phyloP scores from a whole-genome alignment of 1,140 invertebrate species.

The Calephelis virginiensis region DNA sequence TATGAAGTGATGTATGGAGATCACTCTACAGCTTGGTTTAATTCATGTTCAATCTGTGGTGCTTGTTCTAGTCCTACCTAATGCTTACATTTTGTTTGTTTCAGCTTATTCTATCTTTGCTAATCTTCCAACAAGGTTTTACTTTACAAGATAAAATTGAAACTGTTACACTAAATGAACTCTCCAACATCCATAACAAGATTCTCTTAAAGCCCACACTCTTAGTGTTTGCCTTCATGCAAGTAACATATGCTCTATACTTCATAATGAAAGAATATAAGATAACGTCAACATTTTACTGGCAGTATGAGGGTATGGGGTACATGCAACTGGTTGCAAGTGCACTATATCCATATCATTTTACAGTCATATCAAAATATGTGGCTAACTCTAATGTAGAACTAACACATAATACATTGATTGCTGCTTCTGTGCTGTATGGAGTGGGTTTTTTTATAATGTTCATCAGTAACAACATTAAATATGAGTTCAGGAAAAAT shows the following conservation, averaged over 20 bases:
- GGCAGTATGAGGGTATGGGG: slow-evolving; percentile 70
- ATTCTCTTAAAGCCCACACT: slow-evolving; percentile 52
- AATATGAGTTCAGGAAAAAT: slow-evolving; percentile 69
- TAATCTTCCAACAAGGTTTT: slow-evolving; percentile 54
- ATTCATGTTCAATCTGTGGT: neutral
- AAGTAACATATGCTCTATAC: slow-evolving; percentile 57
- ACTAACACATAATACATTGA: slow-evolving; percentile 51
- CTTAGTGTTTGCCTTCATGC: slow-evolving; percentile 56
- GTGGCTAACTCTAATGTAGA: slow-evolving; percentile 47
- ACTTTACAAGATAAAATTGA: slow-evolving; percentile 39
- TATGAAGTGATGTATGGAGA: too few relatives aligned
- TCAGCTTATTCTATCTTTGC: slow-evolving; percentile 56
- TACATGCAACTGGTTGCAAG: slow-evolving; percentile 61
- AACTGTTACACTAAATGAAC: slow-evolving; percentile 41
- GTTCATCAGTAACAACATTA: slow-evolving; percentile 67
- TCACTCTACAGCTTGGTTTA: too few relatives aligned
- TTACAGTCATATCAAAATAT: slow-evolving; percentile 65
- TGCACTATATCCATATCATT: slow-evolving; percentile 63
- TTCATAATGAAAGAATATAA: slow-evolving; percentile 59
- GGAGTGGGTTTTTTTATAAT: slow-evolving; percentile 60
- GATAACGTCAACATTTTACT: slow-evolving; percentile 64
- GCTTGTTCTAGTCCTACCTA: neutral
- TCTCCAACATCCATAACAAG: slow-evolving; percentile 41
- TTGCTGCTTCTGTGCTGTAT: slow-evolving; percentile 49
- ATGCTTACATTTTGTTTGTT: slow-evolving; percentile 36